A percentile compares a stretch with the other conserved stretches of the same genome.
phyloP scores from a whole-genome alignment of 2,113 vertebrate genomes.

The Holacanthus passer region DNA sequence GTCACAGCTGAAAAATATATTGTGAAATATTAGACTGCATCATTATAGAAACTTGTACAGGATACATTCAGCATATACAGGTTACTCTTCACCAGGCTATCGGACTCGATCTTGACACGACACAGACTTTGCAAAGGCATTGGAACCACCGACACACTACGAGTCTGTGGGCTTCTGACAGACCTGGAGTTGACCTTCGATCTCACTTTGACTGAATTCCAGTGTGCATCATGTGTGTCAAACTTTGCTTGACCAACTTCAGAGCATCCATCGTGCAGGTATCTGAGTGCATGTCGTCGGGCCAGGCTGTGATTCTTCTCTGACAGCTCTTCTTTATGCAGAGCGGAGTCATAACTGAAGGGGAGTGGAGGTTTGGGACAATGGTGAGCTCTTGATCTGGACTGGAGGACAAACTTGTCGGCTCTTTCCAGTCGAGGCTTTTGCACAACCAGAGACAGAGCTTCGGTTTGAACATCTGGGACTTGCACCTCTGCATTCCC shows the following conservation, averaged over 20 bases:
- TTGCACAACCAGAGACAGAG: conserved; percentile 76
- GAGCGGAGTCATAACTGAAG: conserved; percentile 39
- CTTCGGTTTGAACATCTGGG: conserved; percentile 78
- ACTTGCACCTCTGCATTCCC: conserved; percentile 48
- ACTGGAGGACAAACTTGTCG: conserved; percentile 61
- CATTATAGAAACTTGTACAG: conserved; percentile 78
- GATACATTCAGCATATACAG: conserved; percentile 89
- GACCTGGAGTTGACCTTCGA: conserved; percentile 76
- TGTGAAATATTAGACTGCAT: neutral
- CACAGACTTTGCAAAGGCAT: conserved; percentile 68
- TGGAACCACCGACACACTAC: conserved; percentile 43
- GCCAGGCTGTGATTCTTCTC: conserved; percentile 74
- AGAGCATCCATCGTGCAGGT: conserved; percentile 45
- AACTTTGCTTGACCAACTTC: conserved; percentile 54
- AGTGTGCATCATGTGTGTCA: conserved; percentile 66
- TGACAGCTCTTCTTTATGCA: conserved; percentile 76
- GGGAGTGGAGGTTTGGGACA: conserved; percentile 51
- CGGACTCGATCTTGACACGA: conserved; percentile 79
- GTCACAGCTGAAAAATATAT: neutral
- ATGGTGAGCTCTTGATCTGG: conserved; percentile 67
- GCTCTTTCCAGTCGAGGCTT: conserved; percentile 70
- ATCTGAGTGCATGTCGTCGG: conserved; percentile 37
- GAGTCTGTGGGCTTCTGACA: conserved; percentile 74
- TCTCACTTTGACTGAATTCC: conserved; percentile 80
- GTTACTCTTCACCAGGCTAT: conserved; percentile 58